Evolutionary conservation across 2,888 invertebrate genomes (phyloP).

Genomic region (Aphodius granarius): DNA sequence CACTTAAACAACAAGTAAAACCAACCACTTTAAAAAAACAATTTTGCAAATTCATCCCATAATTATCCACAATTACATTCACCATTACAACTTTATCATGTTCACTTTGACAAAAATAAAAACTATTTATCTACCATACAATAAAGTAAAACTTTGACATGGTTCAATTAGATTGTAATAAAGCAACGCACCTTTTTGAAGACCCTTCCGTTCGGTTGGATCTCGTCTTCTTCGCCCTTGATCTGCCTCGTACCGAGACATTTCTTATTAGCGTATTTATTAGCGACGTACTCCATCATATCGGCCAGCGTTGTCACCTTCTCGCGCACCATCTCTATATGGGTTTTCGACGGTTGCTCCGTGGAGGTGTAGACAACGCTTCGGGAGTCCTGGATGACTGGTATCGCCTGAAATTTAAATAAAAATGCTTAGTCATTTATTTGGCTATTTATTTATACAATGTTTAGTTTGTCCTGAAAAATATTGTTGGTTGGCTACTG

Average conservation of each 20-base stretch:
- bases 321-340: conserved; percentile 72
- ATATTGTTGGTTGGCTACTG: too few relatives aligned
- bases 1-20: background rate
- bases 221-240: conserved; percentile 90
- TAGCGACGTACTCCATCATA: conserved; percentile 78
- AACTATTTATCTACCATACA: too few relatives aligned
- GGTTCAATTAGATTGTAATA: background rate
- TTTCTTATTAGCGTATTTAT: conserved; percentile 70
- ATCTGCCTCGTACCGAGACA: conserved; percentile 91
- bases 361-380: conserved; percentile 75
- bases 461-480: too few relatives aligned
- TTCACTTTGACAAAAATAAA: background rate
- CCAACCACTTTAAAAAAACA: background rate
- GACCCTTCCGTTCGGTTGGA: conserved; percentile 89
- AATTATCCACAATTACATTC: background rate
- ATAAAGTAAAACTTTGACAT: background rate
- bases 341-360: conserved; percentile 69
- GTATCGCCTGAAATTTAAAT: conserved; percentile 63
- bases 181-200: conserved; percentile 81
- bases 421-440: too few relatives aligned
- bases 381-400: conserved; percentile 65
- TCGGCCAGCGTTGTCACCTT: conserved; percentile 81
- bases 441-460: too few relatives aligned
- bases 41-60: background rate
- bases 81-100: background rate